phyloP scores from a whole-genome alignment of 2,888 invertebrate genomes.

The Synanthedon andrenaeformis region DNA sequence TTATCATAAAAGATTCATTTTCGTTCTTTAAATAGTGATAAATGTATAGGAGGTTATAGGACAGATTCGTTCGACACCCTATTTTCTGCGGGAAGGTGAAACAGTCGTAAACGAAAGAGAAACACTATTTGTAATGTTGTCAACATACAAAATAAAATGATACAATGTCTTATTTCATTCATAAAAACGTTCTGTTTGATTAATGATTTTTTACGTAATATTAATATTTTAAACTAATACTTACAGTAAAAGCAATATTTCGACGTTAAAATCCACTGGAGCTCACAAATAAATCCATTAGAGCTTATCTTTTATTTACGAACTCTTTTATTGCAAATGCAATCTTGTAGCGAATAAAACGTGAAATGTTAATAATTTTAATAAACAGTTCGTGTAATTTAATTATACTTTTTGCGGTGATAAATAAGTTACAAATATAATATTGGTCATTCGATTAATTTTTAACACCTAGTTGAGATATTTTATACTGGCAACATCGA shows the following conservation, averaged over 20 bases:
- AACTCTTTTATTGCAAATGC: no score
- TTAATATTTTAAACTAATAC: background rate
- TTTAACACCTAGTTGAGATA: no score
- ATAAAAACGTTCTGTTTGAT: conserved; percentile 13
- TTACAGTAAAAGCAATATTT: background rate
- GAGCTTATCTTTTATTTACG: no score
- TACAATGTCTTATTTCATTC: conserved; percentile 23
- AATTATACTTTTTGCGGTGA: no score
- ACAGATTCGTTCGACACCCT: conserved; percentile 72
- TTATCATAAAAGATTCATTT: conserved; percentile 78
- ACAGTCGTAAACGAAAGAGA: conserved; percentile 62
- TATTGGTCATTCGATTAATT: no score
- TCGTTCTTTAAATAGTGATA: conserved; percentile 66
- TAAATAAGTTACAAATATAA: no score
- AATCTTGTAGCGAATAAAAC: no score
- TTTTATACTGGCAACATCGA: no score
- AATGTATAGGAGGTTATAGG: conserved; percentile 68
- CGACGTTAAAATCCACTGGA: no score
- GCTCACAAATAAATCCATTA: no score
- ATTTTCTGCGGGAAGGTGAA: conserved; percentile 72
- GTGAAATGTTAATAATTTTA: no score
- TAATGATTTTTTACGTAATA: background rate
- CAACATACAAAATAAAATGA: conserved; percentile 29
- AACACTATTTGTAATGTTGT: conserved; percentile 47
- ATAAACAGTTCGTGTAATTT: no score